Evolutionary conservation across 2,113 vertebrate species (phyloP), one percentile per base, ranked within the genome.

Genomic region (Brachyhypopomus gauderio): DNA sequence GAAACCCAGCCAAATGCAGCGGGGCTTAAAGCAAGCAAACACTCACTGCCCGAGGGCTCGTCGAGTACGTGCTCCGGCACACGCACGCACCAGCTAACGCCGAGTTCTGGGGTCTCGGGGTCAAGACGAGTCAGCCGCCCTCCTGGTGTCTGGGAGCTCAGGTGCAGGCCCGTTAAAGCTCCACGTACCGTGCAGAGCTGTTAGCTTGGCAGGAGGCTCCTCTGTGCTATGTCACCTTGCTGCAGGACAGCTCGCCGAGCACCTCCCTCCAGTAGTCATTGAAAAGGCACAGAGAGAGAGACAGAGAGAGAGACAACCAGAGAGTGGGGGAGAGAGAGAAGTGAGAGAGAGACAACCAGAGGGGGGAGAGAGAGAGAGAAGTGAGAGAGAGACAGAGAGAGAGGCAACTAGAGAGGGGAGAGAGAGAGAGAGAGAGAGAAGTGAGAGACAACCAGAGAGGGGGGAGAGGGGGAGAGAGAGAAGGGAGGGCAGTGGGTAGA

Each of bases 181-280:
- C 30, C 30, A 38, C 8, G 14, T 6, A 19, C 17, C 27, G 4
- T 52, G 34, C 5, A 20, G 22, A 59, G 30, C 20, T 17, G 64
- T 45, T 34, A 41, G 19, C 38, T 74, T 48, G 17, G 67, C 22
- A 34, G 55, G 34, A 77, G 76, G 12, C 34, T 60, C 67, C 27
- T 66, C 17, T 36, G 75, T 72, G 64, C 70, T 36, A 66, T 76
- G 64, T 84, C 82, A 82, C 82, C 79, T 84, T 84, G 58, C 64
- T 76, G 63, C 56, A 55, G 71, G 79, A 85, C 45, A 45, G 63
- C 56, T 52, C n/a, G 45, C 80, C 72, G 66, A 41, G 72, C 58
- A 63, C 62, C 17, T n/a, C 55, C 48, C 70, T 77, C 48, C 60
- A 67, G 76, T 38, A 60, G 22, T 56, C 8, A 67, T 1, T 25